Base-by-base conservation (phyloP, 2,113 vertebrate genomes). In the Lethenteron camtschaticum region DNA sequence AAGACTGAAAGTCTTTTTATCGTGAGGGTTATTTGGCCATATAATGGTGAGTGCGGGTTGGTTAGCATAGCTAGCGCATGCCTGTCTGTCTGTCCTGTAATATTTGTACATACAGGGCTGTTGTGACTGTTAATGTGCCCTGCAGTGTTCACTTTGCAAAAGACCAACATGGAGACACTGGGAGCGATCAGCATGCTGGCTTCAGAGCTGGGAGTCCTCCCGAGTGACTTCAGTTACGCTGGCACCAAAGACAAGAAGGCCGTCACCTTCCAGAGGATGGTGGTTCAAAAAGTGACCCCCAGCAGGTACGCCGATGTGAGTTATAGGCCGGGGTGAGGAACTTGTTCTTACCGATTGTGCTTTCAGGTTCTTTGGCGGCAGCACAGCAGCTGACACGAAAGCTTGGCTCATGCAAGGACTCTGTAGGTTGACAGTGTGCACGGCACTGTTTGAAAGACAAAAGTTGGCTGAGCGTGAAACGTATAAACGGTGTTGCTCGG, bases 231-330 rank as follows among this genome's bases (percentile, higher is more conserved):
- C 77, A 90, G 85, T 77, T 97, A 97, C 6, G 85, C 89, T 13
- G 92, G 91, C 69, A 87, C 88, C 76, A 96, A 97, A 80, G 92
- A 97, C 72, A 97, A 96, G 79, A 85, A 84, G 74, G 92, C 91
- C 3, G 59, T 95, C 75, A 94, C 90, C 56, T 86, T 82, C 73
- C 92, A 97, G 72, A 77, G 84, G 55, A 91, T 97, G 88, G 86
- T 92, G 56, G 88, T 97, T 72, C 94, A 84, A 79, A 95, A 96
- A 76, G 83, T 95, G 69, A 81, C 86, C 55, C 79, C 87, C 69
- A 80, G 87, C 60, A 81, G 87, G 90, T 95, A 85, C 56, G 69
- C 20, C 70, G 18, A 56, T 56, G 10, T 56, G 9, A 16, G 8
- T 6, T 69, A 58, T 70, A 9, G 14, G 9, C 10, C 41, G 11